Base-by-base conservation (phyloP, 2,888 invertebrate genomes). In the Pammene aurita region DNA sequence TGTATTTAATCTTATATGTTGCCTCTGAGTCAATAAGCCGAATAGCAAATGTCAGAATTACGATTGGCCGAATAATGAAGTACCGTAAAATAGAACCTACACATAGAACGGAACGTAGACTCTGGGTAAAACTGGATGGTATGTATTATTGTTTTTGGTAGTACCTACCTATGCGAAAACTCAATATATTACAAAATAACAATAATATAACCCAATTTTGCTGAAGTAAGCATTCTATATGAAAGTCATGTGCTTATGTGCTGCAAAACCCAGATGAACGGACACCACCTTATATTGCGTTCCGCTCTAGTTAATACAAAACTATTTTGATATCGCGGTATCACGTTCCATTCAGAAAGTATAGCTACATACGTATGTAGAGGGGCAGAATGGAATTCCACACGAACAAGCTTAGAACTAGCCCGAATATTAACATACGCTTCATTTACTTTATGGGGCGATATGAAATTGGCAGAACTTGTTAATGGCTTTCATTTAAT, bases 321-420 rank as follows among this genome's bases (percentile, higher is more conserved):
- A 7, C 52, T 16, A 54, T 13, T 13, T 56, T 35, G 35, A 55
- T 35, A 35, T 35, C 35, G 38, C 26, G 44, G 67, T 61, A 48
- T 44, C 44, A 52, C 26, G 46, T 67, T 48, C 54, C 38, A 41
- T 41, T 61, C 60, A 61, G 61, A 61, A 67, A 55, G 67, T 61
- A 67, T 52, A 52, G 26, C 18, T 26, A 52, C 52, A 34, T 54
- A 54, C 9, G 42, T 42, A 42, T 10, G 52, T 34, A 34, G 14
- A 42, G 50, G 18, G 26, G 26, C 46, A 55, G 14, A 44, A 13
- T 38, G 52, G 46, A 67, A 55, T 55, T 61, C 26, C 61, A 18
- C 35, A 7, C 10, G 35, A 60, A 65, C 26, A 48, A 16, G 58
- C 50, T 58, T 52, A 41, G 65, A 57, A 50, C 57, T 58, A 66